phyloP scores from a whole-genome alignment of 30 jellyfish, hydroid and myxozoan species.

The Cassiopea andromeda region DNA sequence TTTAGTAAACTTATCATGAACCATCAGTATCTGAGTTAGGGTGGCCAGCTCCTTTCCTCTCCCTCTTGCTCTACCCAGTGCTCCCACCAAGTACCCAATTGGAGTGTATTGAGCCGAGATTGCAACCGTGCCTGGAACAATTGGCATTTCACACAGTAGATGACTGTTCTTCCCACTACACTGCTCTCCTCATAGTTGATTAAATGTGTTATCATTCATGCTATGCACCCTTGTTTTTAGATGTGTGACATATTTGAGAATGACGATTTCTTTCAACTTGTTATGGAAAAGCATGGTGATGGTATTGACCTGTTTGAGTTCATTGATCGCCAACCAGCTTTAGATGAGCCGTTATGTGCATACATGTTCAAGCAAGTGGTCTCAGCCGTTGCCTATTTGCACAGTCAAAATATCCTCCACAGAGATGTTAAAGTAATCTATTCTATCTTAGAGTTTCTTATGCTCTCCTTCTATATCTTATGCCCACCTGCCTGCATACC shows the following conservation, averaged over 20 bases:
- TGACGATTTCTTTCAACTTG: constrained; percentile 87
- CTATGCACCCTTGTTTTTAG: constrained; percentile 35
- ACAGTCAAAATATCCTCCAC: constrained; percentile 76
- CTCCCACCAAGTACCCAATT: no score
- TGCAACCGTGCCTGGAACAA: no score
- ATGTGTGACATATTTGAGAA: constrained; percentile 86
- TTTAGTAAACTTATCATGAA: no score
- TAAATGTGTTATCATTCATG: not conserved
- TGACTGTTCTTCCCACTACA: no score
- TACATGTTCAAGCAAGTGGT: constrained; percentile 94
- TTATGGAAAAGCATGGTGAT: constrained; percentile 97
- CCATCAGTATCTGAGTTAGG: no score
- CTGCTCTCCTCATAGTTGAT: not conserved
- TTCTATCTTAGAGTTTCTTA: not conserved
- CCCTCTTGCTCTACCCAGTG: no score
- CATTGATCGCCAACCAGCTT: constrained; percentile 85
- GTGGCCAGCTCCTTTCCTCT: no score
- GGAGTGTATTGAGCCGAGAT: no score
- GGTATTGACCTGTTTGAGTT: constrained; percentile 94
- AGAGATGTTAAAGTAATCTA: constrained; percentile 88
- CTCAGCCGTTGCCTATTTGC: constrained; percentile 86
- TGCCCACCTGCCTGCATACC: no score
- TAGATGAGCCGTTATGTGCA: constrained; percentile 91
- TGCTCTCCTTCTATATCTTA: not conserved
- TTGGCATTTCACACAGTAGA: no score